Conservation (phyloP, 2,797 vertebrate genomes). For the Diceros bicornis region DNA sequence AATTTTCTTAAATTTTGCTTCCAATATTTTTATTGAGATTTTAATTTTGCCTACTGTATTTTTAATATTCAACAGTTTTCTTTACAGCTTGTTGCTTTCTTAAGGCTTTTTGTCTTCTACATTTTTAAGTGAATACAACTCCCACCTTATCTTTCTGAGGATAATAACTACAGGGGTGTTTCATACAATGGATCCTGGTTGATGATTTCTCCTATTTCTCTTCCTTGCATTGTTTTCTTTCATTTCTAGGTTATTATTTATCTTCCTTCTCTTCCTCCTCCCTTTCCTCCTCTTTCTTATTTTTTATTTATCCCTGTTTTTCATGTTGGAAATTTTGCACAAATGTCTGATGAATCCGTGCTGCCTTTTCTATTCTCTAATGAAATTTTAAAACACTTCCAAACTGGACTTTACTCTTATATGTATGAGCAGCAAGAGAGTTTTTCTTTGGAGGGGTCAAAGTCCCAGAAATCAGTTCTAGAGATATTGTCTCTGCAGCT, state of each 20-base stretch:
- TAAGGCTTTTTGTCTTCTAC: not conserved
- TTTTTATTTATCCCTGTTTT: not conserved
- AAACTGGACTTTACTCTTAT: not conserved
- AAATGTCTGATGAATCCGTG: not conserved
- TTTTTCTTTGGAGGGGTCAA: not conserved
- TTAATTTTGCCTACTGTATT: not conserved
- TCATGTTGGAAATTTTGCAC: not conserved
- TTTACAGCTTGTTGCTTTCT: not conserved
- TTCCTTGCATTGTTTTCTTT: not conserved
- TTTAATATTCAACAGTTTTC: slow-evolving; percentile 15
- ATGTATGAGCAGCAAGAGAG: not conserved
- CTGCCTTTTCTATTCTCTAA: not conserved
- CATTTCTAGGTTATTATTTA: not conserved
- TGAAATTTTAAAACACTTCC: not conserved
- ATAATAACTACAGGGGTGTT: not conserved
- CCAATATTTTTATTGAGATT: not conserved
- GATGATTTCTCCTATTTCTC: not conserved
- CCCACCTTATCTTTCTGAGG: not conserved
- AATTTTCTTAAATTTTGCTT: not conserved
- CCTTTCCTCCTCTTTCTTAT: not conserved
- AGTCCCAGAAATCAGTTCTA: not conserved
- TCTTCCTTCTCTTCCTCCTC: not conserved
- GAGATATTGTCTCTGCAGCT: not conserved
- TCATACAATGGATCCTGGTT: not conserved
- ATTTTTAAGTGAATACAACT: not conserved